Percentiles rank a stretch among this genome's conserved stretches.
These are phyloP conservation scores for Platanista minor DNA, from an alignment of 2,113 vertebrate genomes.

Conservation along the genomic window DNA sequence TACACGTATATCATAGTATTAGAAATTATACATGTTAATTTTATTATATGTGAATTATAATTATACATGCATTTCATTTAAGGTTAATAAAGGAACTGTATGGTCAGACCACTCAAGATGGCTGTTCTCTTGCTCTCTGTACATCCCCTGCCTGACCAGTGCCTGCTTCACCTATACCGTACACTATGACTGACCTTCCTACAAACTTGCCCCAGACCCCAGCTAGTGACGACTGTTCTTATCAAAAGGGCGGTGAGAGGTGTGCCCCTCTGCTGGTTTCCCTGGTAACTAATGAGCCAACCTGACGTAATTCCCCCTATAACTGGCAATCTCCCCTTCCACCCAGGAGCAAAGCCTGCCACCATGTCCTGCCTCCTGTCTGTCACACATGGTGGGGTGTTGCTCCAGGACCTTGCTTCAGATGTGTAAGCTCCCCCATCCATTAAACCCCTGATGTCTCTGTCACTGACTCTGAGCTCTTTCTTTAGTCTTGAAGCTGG, in stretches of 20 bases:
- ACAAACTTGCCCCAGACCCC: not conserved
- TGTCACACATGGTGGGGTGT: not conserved
- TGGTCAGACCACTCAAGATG: not conserved
- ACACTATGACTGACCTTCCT: not conserved
- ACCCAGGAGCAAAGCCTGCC: not conserved
- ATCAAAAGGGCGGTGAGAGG: not conserved
- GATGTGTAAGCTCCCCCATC: not conserved
- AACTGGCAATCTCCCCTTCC: not conserved
- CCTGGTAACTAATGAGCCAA: not conserved
- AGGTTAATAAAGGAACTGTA: not conserved
- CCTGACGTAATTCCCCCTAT: not conserved
- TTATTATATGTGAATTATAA: not conserved
- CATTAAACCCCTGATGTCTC: not conserved
- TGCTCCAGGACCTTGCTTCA: not conserved
- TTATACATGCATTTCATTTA: not conserved
- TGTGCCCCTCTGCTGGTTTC: not conserved
- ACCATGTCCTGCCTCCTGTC: rapidly evolving
- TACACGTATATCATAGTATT: not conserved
- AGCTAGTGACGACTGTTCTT: not conserved
- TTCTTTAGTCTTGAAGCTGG: too few species aligned
- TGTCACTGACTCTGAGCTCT: too few species aligned
- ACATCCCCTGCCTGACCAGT: not conserved
- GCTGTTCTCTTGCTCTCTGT: not conserved
- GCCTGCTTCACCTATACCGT: not conserved
- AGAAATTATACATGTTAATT: not conserved